Conservation (phyloP, 2,113 vertebrate species). For the Chitala chitala region DNA sequence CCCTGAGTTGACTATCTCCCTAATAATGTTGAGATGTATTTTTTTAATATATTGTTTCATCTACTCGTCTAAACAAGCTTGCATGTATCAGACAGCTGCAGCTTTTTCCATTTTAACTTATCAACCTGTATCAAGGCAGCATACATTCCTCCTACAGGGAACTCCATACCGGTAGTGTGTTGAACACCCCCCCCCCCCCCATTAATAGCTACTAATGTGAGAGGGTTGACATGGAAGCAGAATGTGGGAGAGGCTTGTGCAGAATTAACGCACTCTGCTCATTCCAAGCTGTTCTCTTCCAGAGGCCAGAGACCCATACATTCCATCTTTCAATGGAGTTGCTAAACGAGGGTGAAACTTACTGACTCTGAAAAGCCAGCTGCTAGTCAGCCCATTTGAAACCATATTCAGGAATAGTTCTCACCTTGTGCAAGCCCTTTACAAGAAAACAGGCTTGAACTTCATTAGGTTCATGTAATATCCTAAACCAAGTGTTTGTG, state of each 20-base stretch:
- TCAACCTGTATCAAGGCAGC: slow-evolving; percentile 59
- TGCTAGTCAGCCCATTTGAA: slow-evolving; percentile 24
- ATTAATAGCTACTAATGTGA: slow-evolving; percentile 62
- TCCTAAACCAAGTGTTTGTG: slow-evolving; percentile 16
- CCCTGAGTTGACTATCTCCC: slow-evolving; percentile 48
- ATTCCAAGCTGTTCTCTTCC: slow-evolving; percentile 32
- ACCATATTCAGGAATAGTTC: slow-evolving; percentile 2
- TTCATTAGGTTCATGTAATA: slow-evolving; percentile 14
- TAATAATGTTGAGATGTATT: slow-evolving; percentile 26
- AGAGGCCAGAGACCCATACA: slow-evolving; percentile 54
- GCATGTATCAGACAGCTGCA: slow-evolving; percentile 54
- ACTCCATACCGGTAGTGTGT: slow-evolving; percentile 61
- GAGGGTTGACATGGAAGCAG: slow-evolving; percentile 48
- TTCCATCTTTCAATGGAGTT: slow-evolving; percentile 60
- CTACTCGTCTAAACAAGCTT: slow-evolving; percentile 44
- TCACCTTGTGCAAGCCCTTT: slow-evolving; percentile 11
- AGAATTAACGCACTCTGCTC: slow-evolving; percentile 46
- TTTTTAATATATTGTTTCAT: slow-evolving; percentile 49
- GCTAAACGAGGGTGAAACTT: not conserved
- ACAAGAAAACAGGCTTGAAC: not conserved
- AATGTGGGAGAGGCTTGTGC: slow-evolving; percentile 49
- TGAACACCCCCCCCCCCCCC: slow-evolving; percentile 41
- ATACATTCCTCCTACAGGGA: slow-evolving; percentile 83
- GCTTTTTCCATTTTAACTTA: slow-evolving; percentile 38
- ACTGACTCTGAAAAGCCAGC: slow-evolving; percentile 10